Evolutionary conservation across 2,888 invertebrate species (phyloP), one percentile per base, ranked within the genome.

Genomic region (Dasypolia templi): DNA sequence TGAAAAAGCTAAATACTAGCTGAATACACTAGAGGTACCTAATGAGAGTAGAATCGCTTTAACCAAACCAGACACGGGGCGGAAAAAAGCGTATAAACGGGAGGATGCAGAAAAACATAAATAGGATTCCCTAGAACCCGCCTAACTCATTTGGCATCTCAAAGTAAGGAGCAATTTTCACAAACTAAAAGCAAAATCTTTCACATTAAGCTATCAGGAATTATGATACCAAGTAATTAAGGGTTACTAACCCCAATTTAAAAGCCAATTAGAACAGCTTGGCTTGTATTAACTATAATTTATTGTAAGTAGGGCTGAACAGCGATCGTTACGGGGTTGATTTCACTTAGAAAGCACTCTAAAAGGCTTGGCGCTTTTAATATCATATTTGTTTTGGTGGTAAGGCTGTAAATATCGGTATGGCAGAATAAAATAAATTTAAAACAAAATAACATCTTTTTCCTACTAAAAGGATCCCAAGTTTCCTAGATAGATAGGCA

Each of bases 241-340:
- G 58, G 51, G 62, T 63, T 59, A 72, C 79, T 70, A 77, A 72
- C 35, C 70, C 70, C 32, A 62, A 69, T 81, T 84, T 79, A 56
- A 73, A 75, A 75, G 81, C 72, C 72, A 79, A 81, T 84, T 81
- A 78, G 55, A 78, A 44, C 53, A 32, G 53, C 81, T 75, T 66
- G 68, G 26, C 51, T 78, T 65, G 39, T 73, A 68, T 68, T 83
- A 69, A 83, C 80, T 73, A 62, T 76, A 80, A 82, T 82, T 83
- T 77, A 82, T 59, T 73, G 61, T 70, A n/a, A n/a, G n/a, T n/a
- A 9, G 42, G 68, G 19, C 26, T 70, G 63, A 82, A 65, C 42
- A 59, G 46, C 56, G 42, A 69, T 63, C 76, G 53, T 67, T 63
- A 32, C 42, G 14, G 6, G 65, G 68, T 66, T 66, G 11, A 69